These are phyloP conservation scores for Clanis bilineata DNA, from an alignment of 2,888 invertebrate genomes.

Conservation along the genomic window DNA sequence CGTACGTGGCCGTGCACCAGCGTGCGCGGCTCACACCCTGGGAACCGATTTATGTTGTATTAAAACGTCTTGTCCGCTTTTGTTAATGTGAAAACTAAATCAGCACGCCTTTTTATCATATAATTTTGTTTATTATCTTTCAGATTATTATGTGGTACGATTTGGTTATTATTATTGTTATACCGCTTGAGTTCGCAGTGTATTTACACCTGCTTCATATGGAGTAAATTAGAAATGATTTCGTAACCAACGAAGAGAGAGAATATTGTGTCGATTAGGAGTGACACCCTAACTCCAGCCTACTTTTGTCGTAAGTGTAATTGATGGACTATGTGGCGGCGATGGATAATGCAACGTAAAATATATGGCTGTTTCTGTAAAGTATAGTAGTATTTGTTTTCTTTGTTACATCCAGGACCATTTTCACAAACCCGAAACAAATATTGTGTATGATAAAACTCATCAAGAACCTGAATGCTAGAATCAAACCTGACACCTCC, in stretches of 20 bases:
- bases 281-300: neutral
- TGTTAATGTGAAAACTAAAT: constrained; percentile 78
- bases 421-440: too few relatives aligned
- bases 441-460: too few relatives aligned
- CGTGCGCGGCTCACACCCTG: constrained; percentile 28
- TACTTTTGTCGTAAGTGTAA: neutral
- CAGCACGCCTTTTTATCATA: constrained; percentile 46
- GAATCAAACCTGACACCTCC: too few relatives aligned
- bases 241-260: neutral
- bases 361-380: neutral
- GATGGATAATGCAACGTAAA: neutral
- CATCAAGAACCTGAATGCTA: too few relatives aligned
- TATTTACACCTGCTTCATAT: neutral
- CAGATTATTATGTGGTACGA: constrained; percentile 21
- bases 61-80: constrained; percentile 73
- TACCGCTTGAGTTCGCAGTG: neutral
- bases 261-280: neutral
- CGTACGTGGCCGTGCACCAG: constrained; percentile 52
- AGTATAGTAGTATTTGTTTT: neutral
- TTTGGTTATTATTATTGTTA: neutral
- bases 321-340: neutral
- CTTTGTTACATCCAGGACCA: too few relatives aligned
- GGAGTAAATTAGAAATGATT: neutral
- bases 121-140: constrained; percentile 35
- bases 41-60: constrained; percentile 71